phyloP scores from a whole-genome alignment of 1,140 invertebrate species.

The Pogonomyrmex barbatus region DNA sequence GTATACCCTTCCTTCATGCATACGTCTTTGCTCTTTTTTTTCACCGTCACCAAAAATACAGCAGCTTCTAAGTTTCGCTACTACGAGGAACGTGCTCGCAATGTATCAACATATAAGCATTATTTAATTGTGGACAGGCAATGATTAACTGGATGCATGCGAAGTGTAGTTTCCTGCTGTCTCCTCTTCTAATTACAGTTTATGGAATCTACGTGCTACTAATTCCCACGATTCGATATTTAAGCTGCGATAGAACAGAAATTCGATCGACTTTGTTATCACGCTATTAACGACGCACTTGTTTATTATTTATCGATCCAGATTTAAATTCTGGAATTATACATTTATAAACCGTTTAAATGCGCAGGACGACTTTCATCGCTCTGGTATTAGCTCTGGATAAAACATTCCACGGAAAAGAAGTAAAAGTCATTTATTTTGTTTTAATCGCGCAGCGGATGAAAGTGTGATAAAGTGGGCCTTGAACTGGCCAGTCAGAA shows the following conservation, averaged over 20 bases:
- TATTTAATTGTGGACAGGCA: conserved; percentile 5
- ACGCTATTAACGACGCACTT: not conserved
- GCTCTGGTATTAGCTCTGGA: not conserved
- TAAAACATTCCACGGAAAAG: not conserved
- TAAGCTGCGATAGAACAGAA: not conserved
- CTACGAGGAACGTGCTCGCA: not conserved
- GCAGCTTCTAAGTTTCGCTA: not conserved
- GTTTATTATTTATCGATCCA: not conserved
- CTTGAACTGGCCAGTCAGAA: conserved; percentile 28
- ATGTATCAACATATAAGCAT: not conserved
- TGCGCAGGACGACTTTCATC: not conserved
- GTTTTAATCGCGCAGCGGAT: conserved; percentile 18
- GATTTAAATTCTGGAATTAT: not conserved
- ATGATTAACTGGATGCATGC: not conserved
- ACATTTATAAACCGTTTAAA: not conserved
- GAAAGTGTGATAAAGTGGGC: conserved; percentile 31
- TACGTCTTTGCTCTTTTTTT: conserved; percentile 28
- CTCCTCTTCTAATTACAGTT: not conserved
- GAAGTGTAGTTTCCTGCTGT: not conserved
- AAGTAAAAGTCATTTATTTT: conserved; percentile 20
- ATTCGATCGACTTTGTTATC: not conserved
- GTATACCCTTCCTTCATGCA: conserved; percentile 24
- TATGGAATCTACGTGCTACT: not conserved
- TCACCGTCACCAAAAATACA: not conserved
- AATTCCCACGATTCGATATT: not conserved